Evolutionary conservation across 2,113 vertebrate species (phyloP), one percentile per base, ranked within the genome.

Genomic region (Setophaga kirtlandii): DNA sequence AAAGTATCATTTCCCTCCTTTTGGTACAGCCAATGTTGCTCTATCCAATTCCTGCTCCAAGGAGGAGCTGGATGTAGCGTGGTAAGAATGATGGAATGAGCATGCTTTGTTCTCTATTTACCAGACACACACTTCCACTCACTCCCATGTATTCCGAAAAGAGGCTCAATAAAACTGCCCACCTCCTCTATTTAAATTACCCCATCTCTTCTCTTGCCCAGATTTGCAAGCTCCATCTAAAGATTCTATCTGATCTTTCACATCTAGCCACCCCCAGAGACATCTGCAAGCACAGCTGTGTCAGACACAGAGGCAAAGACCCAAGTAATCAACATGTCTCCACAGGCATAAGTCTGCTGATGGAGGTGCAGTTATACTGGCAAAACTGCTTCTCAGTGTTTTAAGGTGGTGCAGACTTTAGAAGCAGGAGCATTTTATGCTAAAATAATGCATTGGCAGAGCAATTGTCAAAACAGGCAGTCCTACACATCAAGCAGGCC

Each of bases 331-430:
- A 52, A 84, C 94, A 33, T 73, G 94, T 56, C 91, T 95, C 41
- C 52, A 91, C 94, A 95, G 37, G 94, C 20, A 16, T 5, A 60
- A 69, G 42, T 44, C 60, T 89, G 39, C 47, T 56, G 68, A 46
- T 58, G 31, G 22, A 81, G 28, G 37, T 79, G 91, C 56, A 89
- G 89, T 89, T 89, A 87, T 87, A 94, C 94, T 30, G 41, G 93
- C 94, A 91, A 87, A 95, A 97, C 93, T 14, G 41, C 95, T 94
- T 86, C 80, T 70, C 2, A 3, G 56, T 55, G 55, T 77, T 89
- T 83, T 78, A 82, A 90, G 79, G 64, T 75, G 76, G 64, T 70
- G 35, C 42, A 81, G 47, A 27, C 27, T 70, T 59, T 4, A 47
- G 88, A 74, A 80, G 60, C 33, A 68, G 44, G 22, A 84, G 22